These are phyloP conservation scores for Dinoponera quadriceps DNA, from an alignment of 1,140 invertebrate species.

Conservation along the genomic window DNA sequence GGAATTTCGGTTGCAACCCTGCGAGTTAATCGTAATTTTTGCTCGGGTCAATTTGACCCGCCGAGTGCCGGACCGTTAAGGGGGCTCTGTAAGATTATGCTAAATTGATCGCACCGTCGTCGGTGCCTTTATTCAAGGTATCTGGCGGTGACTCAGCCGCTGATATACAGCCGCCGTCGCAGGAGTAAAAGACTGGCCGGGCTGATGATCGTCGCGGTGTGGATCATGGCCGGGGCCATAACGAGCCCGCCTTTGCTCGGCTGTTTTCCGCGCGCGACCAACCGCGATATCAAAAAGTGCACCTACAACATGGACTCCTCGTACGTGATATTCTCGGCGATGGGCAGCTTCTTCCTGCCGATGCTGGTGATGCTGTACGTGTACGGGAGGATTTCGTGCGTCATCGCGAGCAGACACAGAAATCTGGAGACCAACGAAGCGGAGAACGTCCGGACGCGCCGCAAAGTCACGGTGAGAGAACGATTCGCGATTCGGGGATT, in stretches of 20 bases:
- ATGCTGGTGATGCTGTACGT: slow-evolving; percentile 97
- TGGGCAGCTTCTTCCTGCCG: slow-evolving; percentile 97
- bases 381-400: slow-evolving; percentile 94
- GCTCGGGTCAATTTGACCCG: too few relatives aligned
- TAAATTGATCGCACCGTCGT: background rate
- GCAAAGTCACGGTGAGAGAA: slow-evolving; percentile 63
- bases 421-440: slow-evolving; percentile 78
- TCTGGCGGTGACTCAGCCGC: slow-evolving; percentile 93
- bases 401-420: slow-evolving; percentile 90
- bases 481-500: background rate
- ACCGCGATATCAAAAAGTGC: slow-evolving; percentile 84
- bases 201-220: slow-evolving; percentile 93
- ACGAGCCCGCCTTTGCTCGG: slow-evolving; percentile 94
- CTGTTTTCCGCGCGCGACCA: slow-evolving; percentile 85
- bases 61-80: too few relatives aligned
- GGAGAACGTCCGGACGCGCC: slow-evolving; percentile 61
- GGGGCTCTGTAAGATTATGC: background rate
- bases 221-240: slow-evolving; percentile 92
- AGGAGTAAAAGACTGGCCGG: slow-evolving; percentile 92
- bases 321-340: slow-evolving; percentile 96
- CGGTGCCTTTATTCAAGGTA: slow-evolving; percentile 86
- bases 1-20: too few relatives aligned
- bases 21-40: too few relatives aligned
- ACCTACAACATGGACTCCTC: slow-evolving; percentile 93
- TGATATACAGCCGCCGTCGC: slow-evolving; percentile 92